These are phyloP conservation scores for Dasysyrphus albostriatus DNA, from an alignment of 2,888 invertebrate species.

Conservation along the genomic window DNA sequence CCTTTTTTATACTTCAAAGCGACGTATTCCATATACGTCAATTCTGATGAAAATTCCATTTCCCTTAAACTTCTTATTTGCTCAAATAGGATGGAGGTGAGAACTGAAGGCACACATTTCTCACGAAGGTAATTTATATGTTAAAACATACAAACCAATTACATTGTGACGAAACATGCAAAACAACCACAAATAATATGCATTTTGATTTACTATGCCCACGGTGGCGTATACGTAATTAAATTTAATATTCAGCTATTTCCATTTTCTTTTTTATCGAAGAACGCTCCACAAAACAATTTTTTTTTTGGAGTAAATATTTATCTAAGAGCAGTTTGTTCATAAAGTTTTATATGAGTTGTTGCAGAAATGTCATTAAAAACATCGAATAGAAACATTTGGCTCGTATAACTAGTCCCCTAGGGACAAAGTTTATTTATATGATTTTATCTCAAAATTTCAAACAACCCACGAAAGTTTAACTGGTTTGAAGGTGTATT, in stretches of 20 bases:
- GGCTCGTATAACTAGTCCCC: not conserved
- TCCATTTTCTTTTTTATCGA: not conserved
- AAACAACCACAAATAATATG: not conserved
- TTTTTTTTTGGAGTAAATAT: not conserved
- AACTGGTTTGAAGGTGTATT: not conserved
- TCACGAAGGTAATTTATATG: not conserved
- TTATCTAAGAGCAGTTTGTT: not conserved
- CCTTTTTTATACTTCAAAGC: too few species aligned
- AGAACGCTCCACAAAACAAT: not conserved
- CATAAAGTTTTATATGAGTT: not conserved
- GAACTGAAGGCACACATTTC: not conserved
- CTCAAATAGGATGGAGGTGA: too few species aligned
- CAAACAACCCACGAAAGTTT: slow-evolving; percentile 23
- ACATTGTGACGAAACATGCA: not conserved
- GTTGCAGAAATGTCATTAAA: not conserved
- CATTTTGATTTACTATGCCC: not conserved
- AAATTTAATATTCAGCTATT: not conserved
- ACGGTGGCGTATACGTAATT: slow-evolving; percentile 32
- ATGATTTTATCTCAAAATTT: not conserved
- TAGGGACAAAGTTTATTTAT: not conserved
- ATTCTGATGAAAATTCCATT: too few species aligned
- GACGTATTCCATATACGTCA: too few species aligned
- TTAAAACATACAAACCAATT: not conserved
- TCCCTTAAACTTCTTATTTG: too few species aligned
- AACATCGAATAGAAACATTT: not conserved